A percentile compares a stretch with the other conserved stretches of the same genome.
Evolutionary conservation across 2,113 vertebrate species (phyloP).

Genomic region (Sorex fumeus): DNA sequence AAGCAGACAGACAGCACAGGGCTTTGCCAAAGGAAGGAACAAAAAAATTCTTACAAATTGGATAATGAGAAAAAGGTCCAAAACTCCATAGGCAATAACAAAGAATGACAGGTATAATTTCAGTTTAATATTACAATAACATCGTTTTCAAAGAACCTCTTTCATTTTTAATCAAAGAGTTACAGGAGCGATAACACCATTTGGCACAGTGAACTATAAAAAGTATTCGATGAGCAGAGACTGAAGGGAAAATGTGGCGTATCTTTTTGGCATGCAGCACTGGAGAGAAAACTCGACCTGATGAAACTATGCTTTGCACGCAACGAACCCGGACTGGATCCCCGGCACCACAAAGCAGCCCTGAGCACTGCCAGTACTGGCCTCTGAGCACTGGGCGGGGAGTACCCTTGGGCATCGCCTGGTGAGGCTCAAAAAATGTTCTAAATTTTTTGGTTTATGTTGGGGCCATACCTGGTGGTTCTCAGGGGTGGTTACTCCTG

Average conservation of each 20-base stretch:
- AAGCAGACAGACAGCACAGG: neutral
- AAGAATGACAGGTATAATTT: constrained; percentile 9
- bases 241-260: neutral
- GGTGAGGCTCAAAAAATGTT: no score
- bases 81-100: neutral
- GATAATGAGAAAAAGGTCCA: constrained; percentile 51
- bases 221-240: constrained; percentile 35
- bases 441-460: no score
- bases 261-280: neutral
- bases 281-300: no score
- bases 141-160: constrained; percentile 56
- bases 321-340: no score
- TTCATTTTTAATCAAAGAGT: neutral
- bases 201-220: constrained; percentile 15
- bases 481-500: no score
- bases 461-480: no score
- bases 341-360: no score
- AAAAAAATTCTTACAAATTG: constrained; percentile 49
- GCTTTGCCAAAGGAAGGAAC: constrained; percentile 60
- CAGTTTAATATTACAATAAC: neutral
- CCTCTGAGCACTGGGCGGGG: no score
- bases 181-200: constrained; percentile 6
- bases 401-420: no score
- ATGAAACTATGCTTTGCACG: no score
- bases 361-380: no score